Percentiles rank a stretch among this genome's conserved stretches.
phyloP scores from a whole-genome alignment of 1,140 invertebrate genomes.

The Microplitis demolitor region DNA sequence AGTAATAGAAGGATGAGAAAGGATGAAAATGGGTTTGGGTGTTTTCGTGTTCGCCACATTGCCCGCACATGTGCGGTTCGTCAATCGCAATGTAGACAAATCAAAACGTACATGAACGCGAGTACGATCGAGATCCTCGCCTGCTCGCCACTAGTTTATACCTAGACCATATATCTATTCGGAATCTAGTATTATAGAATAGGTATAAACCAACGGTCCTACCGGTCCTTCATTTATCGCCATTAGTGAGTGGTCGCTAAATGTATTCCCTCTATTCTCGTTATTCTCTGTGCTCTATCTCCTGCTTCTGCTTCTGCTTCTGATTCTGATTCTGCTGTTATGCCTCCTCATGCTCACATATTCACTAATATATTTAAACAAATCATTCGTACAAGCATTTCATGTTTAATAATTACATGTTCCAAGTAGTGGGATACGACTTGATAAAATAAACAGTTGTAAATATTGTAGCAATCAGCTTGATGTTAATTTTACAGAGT shows the following conservation, averaged over 20 bases:
- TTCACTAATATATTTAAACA: neutral
- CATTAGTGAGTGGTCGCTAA: neutral
- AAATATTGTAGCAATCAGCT: too few relatives aligned
- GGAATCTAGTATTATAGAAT: too few relatives aligned
- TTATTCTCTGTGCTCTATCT: neutral
- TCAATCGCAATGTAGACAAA: constrained; percentile 5
- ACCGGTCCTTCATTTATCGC: constrained; percentile 8
- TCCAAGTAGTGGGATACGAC: too few relatives aligned
- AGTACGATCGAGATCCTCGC: too few relatives aligned
- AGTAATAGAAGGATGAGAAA: too few relatives aligned
- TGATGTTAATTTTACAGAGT: too few relatives aligned
- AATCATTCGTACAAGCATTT: too few relatives aligned
- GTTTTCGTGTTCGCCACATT: constrained; percentile 4
- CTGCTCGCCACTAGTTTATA: too few relatives aligned
- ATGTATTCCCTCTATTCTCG: neutral
- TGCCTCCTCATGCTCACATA: neutral
- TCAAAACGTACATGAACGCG: neutral
- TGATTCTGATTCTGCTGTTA: neutral
- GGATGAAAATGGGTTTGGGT: neutral
- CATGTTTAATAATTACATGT: too few relatives aligned
- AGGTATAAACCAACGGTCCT: too few relatives aligned
- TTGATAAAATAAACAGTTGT: too few relatives aligned
- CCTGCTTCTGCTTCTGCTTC: neutral
- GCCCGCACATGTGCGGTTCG: constrained; percentile 15
- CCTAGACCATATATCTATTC: too few relatives aligned